Conservation (phyloP, 2,888 invertebrate species). For the Ormyrus labotus region DNA sequence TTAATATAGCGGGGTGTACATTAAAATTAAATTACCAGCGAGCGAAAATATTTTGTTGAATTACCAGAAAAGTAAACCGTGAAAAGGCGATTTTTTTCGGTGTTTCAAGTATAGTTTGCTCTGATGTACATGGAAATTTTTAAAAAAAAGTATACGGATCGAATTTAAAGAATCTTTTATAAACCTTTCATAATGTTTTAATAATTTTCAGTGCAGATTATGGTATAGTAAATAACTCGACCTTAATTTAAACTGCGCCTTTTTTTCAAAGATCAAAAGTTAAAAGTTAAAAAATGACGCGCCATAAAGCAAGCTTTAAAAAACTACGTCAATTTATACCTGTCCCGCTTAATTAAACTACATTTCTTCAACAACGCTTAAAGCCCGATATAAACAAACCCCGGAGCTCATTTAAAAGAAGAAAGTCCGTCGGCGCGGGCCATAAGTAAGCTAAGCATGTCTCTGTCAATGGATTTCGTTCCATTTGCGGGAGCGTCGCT, state of each 20-base stretch:
- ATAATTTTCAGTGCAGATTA: too few species aligned
- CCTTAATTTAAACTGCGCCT: too few species aligned
- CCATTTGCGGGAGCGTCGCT: not conserved
- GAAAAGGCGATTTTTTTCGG: slow-evolving; percentile 38
- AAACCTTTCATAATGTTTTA: too few species aligned
- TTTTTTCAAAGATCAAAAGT: too few species aligned
- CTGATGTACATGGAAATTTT: too few species aligned
- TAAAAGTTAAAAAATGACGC: too few species aligned
- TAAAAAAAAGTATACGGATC: too few species aligned
- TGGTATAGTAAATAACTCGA: too few species aligned
- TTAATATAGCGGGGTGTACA: not conserved
- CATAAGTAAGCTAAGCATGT: slow-evolving; percentile 42
- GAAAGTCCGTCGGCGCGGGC: not conserved
- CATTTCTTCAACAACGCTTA: not conserved
- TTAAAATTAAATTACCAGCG: slow-evolving; percentile 33
- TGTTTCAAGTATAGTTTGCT: not conserved
- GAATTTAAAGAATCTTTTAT: too few species aligned
- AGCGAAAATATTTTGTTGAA: slow-evolving; percentile 58
- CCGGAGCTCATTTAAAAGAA: slow-evolving; percentile 24
- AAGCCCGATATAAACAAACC: slow-evolving; percentile 9
- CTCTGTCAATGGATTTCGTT: slow-evolving; percentile 40
- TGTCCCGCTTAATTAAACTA: too few species aligned
- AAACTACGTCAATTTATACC: too few species aligned
- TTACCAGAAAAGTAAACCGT: slow-evolving; percentile 15
- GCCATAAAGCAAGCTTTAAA: too few species aligned